phyloP scores from a whole-genome alignment of 2,113 vertebrate species.

The Equus quagga region DNA sequence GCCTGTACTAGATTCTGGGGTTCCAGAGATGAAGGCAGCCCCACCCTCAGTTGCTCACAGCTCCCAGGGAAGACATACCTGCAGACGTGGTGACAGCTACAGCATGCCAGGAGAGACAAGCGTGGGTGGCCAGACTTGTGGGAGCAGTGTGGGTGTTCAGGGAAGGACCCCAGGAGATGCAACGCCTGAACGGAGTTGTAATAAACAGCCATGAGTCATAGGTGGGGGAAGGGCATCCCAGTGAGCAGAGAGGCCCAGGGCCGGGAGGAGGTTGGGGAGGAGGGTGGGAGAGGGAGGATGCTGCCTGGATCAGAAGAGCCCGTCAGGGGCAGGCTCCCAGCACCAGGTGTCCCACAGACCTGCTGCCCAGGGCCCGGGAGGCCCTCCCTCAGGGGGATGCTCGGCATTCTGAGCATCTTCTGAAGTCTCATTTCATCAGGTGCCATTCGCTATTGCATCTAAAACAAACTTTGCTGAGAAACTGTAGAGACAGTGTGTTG shows the following conservation, averaged over 20 bases:
- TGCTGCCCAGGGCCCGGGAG: not conserved
- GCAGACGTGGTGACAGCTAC: no score
- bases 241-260: not conserved
- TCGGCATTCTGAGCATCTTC: no score
- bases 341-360: not conserved
- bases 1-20: not conserved
- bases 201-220: not conserved
- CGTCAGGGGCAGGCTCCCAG: accelerated
- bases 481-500: not conserved
- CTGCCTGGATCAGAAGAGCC: not conserved
- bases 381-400: accelerated
- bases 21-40: not conserved
- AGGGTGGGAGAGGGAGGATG: not conserved
- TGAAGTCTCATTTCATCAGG: not conserved
- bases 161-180: not conserved
- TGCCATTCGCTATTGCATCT: not conserved
- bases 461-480: not conserved
- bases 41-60: not conserved
- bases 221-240: accelerated
- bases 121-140: accelerated
- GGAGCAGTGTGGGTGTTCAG: not conserved
- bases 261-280: not conserved
- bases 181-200: not conserved
- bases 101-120: accelerated
- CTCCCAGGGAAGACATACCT: accelerated